Evolutionary conservation across 2,888 invertebrate genomes (phyloP).

Genomic region (Agonopterix arenella): DNA sequence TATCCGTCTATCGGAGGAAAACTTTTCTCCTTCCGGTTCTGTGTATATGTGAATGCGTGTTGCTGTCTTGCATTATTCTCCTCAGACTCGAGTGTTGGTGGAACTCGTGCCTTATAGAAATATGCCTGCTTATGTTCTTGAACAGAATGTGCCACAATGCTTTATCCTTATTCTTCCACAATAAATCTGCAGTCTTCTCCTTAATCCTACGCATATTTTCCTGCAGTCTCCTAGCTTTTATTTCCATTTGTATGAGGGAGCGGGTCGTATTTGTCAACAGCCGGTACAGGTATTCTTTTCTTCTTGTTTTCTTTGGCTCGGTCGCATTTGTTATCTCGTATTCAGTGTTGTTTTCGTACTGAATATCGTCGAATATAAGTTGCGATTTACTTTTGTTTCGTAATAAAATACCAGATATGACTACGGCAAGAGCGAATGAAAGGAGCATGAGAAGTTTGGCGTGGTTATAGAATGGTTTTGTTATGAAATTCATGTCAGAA

Average conservation of each 20-base stretch:
- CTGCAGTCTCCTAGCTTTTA: conserved; percentile 74
- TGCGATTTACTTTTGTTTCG: conserved; percentile 40
- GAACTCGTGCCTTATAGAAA: conserved; percentile 69
- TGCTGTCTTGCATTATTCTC: conserved; percentile 63
- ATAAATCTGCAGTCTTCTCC: conserved; percentile 74
- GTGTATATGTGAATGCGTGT: conserved; percentile 39
- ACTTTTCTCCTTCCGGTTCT: conserved; percentile 44
- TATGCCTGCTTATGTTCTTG: conserved; percentile 72
- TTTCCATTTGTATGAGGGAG: conserved; percentile 77
- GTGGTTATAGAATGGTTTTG: conserved; percentile 54
- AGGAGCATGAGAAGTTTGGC: conserved; percentile 57
- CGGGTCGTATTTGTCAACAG: conserved; percentile 75
- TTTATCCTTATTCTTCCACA: conserved; percentile 75
- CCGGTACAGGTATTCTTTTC: conserved; percentile 73
- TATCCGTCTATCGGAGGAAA: conserved; percentile 30
- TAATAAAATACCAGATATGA: conserved; percentile 52
- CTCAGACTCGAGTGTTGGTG: conserved; percentile 67
- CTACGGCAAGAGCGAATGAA: conserved; percentile 46
- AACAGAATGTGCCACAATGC: conserved; percentile 73
- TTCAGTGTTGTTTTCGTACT: conserved; percentile 38
- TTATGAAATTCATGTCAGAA: conserved; percentile 64
- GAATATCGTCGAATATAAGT: conserved; percentile 27
- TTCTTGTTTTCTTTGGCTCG: conserved; percentile 53
- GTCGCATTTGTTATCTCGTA: conserved; percentile 48
- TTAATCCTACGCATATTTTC: conserved; percentile 77